Percentiles rank a stretch among this genome's conserved stretches.
phyloP scores from a whole-genome alignment of 2,797 vertebrate genomes.

The Setipinna tenuifilis region DNA sequence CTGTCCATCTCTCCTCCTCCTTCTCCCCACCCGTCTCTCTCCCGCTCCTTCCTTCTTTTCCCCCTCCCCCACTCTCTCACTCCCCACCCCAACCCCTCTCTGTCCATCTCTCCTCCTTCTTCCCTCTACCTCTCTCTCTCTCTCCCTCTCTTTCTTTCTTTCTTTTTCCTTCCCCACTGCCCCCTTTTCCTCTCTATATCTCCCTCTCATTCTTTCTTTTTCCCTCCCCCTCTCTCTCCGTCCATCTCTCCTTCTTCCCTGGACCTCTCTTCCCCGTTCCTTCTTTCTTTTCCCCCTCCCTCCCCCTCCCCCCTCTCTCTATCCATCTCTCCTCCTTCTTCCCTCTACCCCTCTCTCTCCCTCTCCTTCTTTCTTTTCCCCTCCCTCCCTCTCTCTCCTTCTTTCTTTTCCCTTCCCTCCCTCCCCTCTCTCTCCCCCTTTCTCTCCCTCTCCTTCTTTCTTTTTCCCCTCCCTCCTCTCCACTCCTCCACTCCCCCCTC shows the following conservation, averaged over 20 bases:
- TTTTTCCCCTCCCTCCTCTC: conserved; percentile 25
- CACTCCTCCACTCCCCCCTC: conserved; percentile 25
- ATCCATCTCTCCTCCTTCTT: too few relatives aligned
- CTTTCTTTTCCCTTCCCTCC: background rate
- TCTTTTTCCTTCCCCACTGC: background rate
- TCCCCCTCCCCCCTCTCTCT: background rate
- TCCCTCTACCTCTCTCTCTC: background rate
- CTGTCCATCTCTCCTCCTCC: background rate
- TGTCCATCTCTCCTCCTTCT: background rate
- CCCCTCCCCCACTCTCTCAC: background rate
- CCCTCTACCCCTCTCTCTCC: background rate
- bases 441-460: conserved; percentile 34
- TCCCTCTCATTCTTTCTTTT: conserved; percentile 23
- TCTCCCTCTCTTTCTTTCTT: background rate
- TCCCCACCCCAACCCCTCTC: background rate
- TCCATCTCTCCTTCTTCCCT: background rate
- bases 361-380: background rate
- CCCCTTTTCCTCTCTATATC: conserved; percentile 29
- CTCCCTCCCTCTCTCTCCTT: background rate
- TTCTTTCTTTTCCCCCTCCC: background rate
- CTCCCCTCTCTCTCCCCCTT: conserved; percentile 33
- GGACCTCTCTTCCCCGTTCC: background rate
- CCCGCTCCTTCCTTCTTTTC: too few relatives aligned
- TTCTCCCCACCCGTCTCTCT: background rate
- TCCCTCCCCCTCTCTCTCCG: too few relatives aligned